Evolutionary conservation across 2,888 invertebrate species (phyloP), one percentile per base, ranked within the genome.

Genomic region (Morinoia aosen): DNA sequence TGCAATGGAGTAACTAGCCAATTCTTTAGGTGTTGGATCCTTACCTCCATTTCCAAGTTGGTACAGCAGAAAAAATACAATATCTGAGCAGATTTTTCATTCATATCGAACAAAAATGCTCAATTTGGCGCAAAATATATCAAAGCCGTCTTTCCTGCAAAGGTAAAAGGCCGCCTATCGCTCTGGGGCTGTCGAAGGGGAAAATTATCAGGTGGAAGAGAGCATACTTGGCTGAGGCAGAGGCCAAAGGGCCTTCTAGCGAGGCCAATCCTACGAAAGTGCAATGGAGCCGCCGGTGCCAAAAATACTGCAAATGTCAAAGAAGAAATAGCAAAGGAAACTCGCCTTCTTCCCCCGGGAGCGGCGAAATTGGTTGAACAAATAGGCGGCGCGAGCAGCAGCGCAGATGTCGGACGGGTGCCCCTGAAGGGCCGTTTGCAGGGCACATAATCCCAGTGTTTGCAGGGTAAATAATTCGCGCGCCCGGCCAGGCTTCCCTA

Each of bases 261-360:
- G 16, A 76, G 25, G 25, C 76, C 76, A 76, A 76, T 76, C 76
- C 76, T 76, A 33, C 76, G 76, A 33, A 33, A 76, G 25, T 76
- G 76, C 76, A 76, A 76, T 76, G 76, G 76, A 76, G 76, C 76
- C 76, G 2, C 76, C 76, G 25, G 76, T 76, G 76, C 2, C 76
- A 76, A 76, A 76, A 76, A 76, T 76, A 76, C 76, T 76, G 76
- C 76, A 76, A 76, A 76, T 76, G 76, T 76, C 76, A 14, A 76
- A 16, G 76, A 76, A 76, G 76, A 76, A 76, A 76, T 19, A 76
- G 76, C 76, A 76, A 33, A 33, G 76, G 76, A 76, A 76, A 76
- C 76, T 76, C 76, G 16, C 76, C 76, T 76, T 16, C 76, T 76
- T 76, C 76, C 76, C 76, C 33, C 76, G 76, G 25, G 25, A 76